Conservation (phyloP, 2,113 vertebrate genomes). For the Aspidoscelis tigris region DNA sequence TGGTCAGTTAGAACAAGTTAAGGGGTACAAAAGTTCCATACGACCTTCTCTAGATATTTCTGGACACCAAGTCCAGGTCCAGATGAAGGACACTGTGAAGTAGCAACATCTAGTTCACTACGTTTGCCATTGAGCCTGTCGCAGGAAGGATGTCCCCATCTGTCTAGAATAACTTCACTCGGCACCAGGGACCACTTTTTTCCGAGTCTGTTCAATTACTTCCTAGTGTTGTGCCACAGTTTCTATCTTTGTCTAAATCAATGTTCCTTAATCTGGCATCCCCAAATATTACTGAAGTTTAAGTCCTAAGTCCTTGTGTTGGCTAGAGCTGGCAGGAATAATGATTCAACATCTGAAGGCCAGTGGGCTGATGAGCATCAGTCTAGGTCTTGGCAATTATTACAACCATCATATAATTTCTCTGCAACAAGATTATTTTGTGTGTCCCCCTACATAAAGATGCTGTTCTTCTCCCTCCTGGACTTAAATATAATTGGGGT, state of each 20-base stretch:
- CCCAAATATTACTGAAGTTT: no score
- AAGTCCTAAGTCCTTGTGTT: no score
- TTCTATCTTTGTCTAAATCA: conserved; percentile 34
- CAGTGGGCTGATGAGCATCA: no score
- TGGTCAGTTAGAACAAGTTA: conserved; percentile 61
- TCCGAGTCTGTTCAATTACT: not conserved
- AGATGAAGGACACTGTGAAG: not conserved
- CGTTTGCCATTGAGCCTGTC: conserved; percentile 24
- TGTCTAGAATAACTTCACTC: not conserved
- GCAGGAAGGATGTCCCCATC: conserved; percentile 48
- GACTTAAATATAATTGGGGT: not conserved
- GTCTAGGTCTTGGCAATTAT: not conserved
- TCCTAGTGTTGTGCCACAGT: conserved; percentile 17
- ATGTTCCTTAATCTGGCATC: no score
- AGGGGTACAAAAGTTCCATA: conserved; percentile 62
- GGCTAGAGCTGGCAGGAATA: no score
- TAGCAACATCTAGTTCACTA: not conserved
- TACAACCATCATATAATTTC: not conserved
- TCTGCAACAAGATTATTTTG: not conserved
- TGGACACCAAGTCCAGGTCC: not conserved
- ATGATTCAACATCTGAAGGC: no score
- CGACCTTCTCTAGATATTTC: conserved; percentile 16
- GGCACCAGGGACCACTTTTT: not conserved
- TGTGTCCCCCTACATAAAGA: no score
- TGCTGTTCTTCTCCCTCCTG: not conserved